A percentile compares a stretch with the other conserved stretches of the same genome.
Evolutionary conservation across 1,140 invertebrate species (phyloP).

Genomic region (Hyles euphorbiae): DNA sequence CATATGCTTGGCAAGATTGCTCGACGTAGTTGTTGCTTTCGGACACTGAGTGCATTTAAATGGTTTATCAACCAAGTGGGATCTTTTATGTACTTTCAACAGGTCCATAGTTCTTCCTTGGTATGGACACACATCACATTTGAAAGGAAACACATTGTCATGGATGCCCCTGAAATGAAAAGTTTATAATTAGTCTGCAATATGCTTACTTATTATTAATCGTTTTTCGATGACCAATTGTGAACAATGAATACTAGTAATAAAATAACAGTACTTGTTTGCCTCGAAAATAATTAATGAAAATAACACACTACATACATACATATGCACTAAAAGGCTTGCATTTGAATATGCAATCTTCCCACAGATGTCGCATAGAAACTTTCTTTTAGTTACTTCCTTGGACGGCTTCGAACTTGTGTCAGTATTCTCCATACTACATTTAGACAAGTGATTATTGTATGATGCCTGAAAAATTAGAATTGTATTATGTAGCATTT

Average conservation of each 20-base stretch:
- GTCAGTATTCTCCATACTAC: constrained; percentile 25
- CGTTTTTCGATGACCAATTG: not conserved
- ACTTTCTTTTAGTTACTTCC: constrained; percentile 43
- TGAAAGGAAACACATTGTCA: constrained; percentile 57
- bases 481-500: too few relatives aligned
- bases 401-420: constrained; percentile 22
- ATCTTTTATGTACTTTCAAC: constrained; percentile 54
- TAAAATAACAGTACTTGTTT: too few relatives aligned
- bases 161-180: constrained; percentile 43
- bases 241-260: not conserved
- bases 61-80: constrained; percentile 56
- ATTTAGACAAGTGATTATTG: constrained; percentile 45
- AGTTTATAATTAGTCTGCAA: not conserved
- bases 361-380: constrained; percentile 63
- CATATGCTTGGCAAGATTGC: constrained; percentile 61
- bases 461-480: constrained; percentile 42
- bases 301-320: constrained; percentile 7
- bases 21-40: constrained; percentile 51
- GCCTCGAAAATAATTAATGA: too few relatives aligned
- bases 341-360: constrained; percentile 57
- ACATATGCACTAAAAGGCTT: constrained; percentile 41
- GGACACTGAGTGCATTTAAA: constrained; percentile 60
- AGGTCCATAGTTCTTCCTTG: constrained; percentile 56
- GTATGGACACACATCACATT: constrained; percentile 60
- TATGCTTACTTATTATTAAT: not conserved